Base-by-base conservation (phyloP, 2,888 invertebrate species). In the Meiosimyza decipiens region DNA sequence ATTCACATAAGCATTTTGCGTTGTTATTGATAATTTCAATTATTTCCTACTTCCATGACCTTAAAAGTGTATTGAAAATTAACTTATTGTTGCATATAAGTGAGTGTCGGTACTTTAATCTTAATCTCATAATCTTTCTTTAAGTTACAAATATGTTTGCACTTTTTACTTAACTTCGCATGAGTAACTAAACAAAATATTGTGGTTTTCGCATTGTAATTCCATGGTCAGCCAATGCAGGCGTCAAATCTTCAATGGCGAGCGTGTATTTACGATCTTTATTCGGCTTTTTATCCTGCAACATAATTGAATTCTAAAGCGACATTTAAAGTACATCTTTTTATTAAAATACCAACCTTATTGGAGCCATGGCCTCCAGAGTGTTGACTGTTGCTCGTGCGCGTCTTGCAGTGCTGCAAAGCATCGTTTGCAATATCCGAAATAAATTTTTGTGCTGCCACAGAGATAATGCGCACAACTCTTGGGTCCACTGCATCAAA, bases 361-460 rank as follows among this genome's bases (percentile, higher is more conserved):
- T 91, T 89, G 50, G 84, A 85, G 66, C 85, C 89, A 80, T 91
- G 91, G 15, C 88, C 89, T 18, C 88, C 89, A 0, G 89, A 85
- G 79, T 85, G 88, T 47, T 92, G 91, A 65, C 92, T 92, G 76
- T 93, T 93, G n/a, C 93, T 92, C 7, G 92, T 91, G 55, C 97
- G 90, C 87, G 98, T 96, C 86, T 98, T 98, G 86, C 97, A 98
- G 85, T 98, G 98, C 81, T 98, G 98, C 55, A 99, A 89, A 0
- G 98, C 97, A 88, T 99, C 99, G 81, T 97, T 97, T 0, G 96
- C 96, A 76, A 99, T 94, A 86, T 99, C 99, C 0, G 98, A 98
- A 64, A 99, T 93, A 83, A 98, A 99, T 86, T 99, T 99, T 85
- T 99, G 99, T 0, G 98, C 95, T 1, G 98, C 97, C 69, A 99